Percentiles rank a stretch among this genome's conserved stretches.
Evolutionary conservation across 2,797 vertebrate genomes (phyloP).

Genomic region (Petrocephalus schoutedeni): DNA sequence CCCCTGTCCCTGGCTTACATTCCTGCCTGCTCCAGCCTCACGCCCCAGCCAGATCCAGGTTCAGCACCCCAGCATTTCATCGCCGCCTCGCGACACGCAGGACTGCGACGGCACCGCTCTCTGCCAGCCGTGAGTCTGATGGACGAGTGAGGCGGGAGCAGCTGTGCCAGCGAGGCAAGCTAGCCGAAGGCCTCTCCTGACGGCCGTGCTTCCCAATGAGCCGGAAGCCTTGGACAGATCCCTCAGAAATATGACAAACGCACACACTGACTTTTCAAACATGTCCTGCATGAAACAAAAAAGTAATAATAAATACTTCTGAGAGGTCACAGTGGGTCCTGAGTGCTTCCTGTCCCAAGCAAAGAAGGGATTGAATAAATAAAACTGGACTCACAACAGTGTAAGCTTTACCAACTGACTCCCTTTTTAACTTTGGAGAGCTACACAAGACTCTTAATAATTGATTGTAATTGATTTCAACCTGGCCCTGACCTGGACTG

Average conservation of each 20-base stretch:
- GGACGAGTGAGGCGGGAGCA: neutral
- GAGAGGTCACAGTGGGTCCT: constrained; percentile 12
- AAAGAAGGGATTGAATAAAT: constrained; percentile 31
- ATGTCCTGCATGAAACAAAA: constrained; percentile 8
- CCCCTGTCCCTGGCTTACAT: neutral
- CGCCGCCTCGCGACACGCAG: neutral
- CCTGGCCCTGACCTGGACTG: constrained; percentile 77
- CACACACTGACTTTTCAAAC: constrained; percentile 20
- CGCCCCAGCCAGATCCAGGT: neutral
- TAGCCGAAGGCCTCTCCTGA: neutral
- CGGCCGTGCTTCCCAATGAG: neutral
- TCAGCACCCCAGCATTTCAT: neutral
- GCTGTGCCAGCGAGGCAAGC: neutral
- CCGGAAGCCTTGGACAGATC: neutral
- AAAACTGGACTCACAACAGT: constrained; percentile 37
- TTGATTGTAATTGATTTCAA: constrained; percentile 94
- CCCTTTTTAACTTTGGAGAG: constrained; percentile 58
- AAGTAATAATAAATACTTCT: neutral
- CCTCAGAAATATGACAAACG: constrained; percentile 13
- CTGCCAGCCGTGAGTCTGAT: neutral
- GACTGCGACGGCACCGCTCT: neutral
- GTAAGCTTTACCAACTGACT: constrained; percentile 33
- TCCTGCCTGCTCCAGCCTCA: neutral
- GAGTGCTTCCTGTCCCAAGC: constrained; percentile 27
- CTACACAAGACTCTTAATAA: constrained; percentile 79